Conservation (phyloP, 2,888 invertebrate species). For the Celastrina argiolus region DNA sequence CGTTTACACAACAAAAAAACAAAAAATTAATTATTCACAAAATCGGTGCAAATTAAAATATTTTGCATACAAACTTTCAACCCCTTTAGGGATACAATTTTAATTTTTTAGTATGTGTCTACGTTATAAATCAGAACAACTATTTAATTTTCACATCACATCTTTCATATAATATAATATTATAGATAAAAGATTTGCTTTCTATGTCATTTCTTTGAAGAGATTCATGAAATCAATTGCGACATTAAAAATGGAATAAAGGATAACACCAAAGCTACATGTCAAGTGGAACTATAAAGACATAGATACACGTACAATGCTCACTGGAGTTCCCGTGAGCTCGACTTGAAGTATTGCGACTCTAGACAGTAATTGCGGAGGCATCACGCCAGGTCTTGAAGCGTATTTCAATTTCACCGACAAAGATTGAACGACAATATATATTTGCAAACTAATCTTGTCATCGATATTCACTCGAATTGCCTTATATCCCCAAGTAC, state of each 20-base stretch:
- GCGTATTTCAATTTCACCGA: slow-evolving; percentile 7
- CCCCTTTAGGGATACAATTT: too few relatives aligned
- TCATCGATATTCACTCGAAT: slow-evolving; percentile 10
- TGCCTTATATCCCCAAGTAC: neutral
- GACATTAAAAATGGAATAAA: neutral
- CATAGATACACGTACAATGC: neutral
- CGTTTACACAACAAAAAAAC: too few relatives aligned
- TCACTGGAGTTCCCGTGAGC: slow-evolving; percentile 1
- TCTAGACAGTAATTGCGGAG: neutral
- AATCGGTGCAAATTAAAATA: too few relatives aligned
- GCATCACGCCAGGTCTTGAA: neutral
- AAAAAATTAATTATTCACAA: too few relatives aligned
- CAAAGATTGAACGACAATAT: slow-evolving; percentile 17
- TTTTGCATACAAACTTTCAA: too few relatives aligned
- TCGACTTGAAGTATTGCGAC: neutral
- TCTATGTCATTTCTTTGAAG: slow-evolving; percentile 2
- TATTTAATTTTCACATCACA: too few relatives aligned
- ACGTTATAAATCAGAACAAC: too few relatives aligned
- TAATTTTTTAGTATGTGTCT: too few relatives aligned
- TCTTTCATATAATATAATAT: too few relatives aligned
- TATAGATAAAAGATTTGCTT: too few relatives aligned
- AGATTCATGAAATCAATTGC: neutral
- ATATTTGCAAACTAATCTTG: slow-evolving; percentile 4
- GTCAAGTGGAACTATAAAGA: neutral
- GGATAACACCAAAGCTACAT: neutral